Conservation (phyloP, 2,113 vertebrate species). For the Pollimyrus isidori region DNA sequence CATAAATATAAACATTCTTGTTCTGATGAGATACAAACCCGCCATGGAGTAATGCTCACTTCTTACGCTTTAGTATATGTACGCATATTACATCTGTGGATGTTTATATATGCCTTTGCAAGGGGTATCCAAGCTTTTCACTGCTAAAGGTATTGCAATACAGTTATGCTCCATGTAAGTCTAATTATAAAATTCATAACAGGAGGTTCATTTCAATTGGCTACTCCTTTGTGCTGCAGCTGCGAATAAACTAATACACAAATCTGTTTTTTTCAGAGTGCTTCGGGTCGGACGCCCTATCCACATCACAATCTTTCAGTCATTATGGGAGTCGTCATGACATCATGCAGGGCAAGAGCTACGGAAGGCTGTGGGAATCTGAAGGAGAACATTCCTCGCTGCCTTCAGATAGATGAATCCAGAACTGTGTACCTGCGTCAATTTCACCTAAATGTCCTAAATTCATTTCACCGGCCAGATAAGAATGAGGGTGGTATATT, state of each 20-base stretch:
- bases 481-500: not conserved
- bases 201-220: not conserved
- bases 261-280: not conserved
- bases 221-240: not conserved
- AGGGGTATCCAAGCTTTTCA: not conserved
- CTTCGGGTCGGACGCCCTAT: not conserved
- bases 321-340: not conserved
- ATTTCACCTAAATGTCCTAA: conserved; percentile 18
- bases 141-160: not conserved
- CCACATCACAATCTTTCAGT: not conserved
- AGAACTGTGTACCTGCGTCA: conserved; percentile 25
- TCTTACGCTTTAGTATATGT: not conserved
- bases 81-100: not conserved
- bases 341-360: not conserved
- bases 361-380: not conserved
- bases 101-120: not conserved
- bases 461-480: not conserved
- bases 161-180: not conserved
- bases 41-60: not conserved
- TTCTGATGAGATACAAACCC: not conserved
- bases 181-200: not conserved
- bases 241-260: not conserved
- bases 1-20: not conserved
- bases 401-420: conserved; percentile 8
- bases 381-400: not conserved